Percentiles rank a stretch among this genome's conserved stretches.
phyloP scores from a whole-genome alignment of 1,140 invertebrate species.

The Drosophila ironensis region DNA sequence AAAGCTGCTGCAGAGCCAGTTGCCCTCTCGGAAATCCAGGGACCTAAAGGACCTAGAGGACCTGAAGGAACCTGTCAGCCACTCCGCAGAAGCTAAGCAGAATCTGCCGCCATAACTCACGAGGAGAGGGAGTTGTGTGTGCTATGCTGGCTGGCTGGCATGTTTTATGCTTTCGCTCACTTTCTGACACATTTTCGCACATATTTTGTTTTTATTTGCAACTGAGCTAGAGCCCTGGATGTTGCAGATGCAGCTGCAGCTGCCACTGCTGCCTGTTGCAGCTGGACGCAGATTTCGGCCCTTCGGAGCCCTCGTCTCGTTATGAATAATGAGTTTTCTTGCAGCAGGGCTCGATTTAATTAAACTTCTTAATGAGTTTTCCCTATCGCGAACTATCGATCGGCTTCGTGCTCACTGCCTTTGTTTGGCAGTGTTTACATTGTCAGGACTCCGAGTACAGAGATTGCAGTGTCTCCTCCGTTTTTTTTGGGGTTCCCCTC shows the following conservation, averaged over 20 bases:
- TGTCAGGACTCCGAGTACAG: conserved; percentile 17
- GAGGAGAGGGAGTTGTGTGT: conserved; percentile 26
- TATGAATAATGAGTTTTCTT: conserved; percentile 68
- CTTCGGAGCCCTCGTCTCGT: conserved; percentile 18
- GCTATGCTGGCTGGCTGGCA: conserved; percentile 23
- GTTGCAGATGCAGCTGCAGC: no score
- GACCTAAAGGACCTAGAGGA: conserved; percentile 13
- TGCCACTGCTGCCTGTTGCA: conserved; percentile 3
- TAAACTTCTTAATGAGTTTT: conserved; percentile 78
- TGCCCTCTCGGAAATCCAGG: conserved; percentile 17
- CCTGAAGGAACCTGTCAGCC: conserved; percentile 40
- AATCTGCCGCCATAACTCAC: conserved; percentile 67
- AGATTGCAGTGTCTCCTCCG: no score
- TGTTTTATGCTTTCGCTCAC: conserved; percentile 69
- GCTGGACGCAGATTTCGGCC: conserved; percentile 25
- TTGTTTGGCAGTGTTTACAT: conserved; percentile 60
- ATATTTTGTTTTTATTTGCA: conserved; percentile 49
- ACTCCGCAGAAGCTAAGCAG: conserved; percentile 22
- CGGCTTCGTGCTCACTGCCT: conserved; percentile 45
- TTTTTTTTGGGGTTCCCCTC: conserved; percentile 15
- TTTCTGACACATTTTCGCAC: conserved; percentile 72
- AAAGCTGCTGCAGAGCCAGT: conserved; percentile 23
- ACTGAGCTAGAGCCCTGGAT: no score
- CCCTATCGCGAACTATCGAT: conserved; percentile 65
- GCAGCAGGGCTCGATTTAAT: conserved; percentile 59